phyloP scores from a whole-genome alignment of 2,888 invertebrate genomes.

The Mythimna vitellina region DNA sequence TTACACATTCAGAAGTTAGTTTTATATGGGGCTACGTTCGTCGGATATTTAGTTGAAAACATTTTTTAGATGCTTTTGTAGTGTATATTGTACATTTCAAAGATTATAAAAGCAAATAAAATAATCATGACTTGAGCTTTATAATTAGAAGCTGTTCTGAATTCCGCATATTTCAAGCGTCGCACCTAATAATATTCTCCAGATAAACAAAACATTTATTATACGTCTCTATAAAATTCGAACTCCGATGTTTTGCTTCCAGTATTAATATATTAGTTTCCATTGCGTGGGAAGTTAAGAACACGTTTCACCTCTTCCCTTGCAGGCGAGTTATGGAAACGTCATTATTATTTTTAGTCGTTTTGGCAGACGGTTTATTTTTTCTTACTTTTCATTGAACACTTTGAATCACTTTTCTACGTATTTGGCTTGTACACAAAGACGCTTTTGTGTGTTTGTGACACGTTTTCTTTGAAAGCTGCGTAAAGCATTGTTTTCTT shows the following conservation, averaged over 20 bases:
- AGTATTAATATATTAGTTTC: conserved; percentile 50
- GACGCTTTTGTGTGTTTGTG: conserved; percentile 51
- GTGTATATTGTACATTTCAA: background rate
- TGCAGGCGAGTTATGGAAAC: conserved; percentile 59
- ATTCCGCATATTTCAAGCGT: conserved; percentile 17
- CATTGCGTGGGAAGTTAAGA: conserved; percentile 57
- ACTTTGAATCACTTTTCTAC: conserved; percentile 71
- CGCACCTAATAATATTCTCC: conserved; percentile 34
- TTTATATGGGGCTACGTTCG: background rate
- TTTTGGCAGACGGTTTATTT: conserved; percentile 69
- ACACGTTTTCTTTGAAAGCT: conserved; percentile 26
- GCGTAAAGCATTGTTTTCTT: conserved; percentile 21
- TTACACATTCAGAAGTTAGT: background rate
- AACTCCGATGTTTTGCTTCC: conserved; percentile 42
- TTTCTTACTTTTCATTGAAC: conserved; percentile 63
- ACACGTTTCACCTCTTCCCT: conserved; percentile 57
- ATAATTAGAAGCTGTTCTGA: conserved; percentile 19
- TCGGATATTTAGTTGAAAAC: background rate
- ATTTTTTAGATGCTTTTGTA: background rate
- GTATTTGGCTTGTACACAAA: conserved; percentile 73
- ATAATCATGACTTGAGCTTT: background rate
- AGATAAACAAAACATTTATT: conserved; percentile 50
- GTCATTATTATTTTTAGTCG: conserved; percentile 74
- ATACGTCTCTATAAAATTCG: conserved; percentile 31
- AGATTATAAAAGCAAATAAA: background rate